phyloP scores from a whole-genome alignment of 1,140 invertebrate genomes.

The Euura saliciscinereae region DNA sequence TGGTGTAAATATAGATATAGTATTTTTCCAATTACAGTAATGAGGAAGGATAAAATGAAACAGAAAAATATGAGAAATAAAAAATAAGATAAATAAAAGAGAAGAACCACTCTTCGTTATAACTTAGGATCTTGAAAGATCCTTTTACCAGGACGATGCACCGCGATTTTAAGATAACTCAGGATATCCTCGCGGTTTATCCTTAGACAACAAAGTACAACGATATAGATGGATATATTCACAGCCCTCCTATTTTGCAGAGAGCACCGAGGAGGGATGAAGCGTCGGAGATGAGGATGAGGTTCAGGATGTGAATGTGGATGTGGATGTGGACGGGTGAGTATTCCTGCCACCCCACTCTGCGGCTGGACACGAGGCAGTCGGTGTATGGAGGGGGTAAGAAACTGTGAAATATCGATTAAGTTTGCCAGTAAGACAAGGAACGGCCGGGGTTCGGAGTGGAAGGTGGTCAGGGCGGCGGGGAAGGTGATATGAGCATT shows the following conservation, averaged over 20 bases:
- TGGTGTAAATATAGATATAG: no score
- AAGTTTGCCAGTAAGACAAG: constrained; percentile 63
- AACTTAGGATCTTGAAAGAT: not conserved
- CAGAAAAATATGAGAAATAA: no score
- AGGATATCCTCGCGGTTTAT: not conserved
- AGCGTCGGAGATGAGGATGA: not conserved
- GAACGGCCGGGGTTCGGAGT: constrained; percentile 48
- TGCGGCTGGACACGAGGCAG: constrained; percentile 55
- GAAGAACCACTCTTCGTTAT: no score
- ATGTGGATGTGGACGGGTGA: constrained; percentile 3
- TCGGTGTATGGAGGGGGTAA: constrained; percentile 51
- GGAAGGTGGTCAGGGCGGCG: constrained; percentile 43
- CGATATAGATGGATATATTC: not conserved
- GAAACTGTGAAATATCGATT: constrained; percentile 64
- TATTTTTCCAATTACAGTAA: constrained; percentile 54
- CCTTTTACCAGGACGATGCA: not conserved
- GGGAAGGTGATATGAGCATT: constrained; percentile 62
- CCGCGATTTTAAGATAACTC: not conserved
- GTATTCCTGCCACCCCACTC: constrained; percentile 31
- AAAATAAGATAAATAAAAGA: no score
- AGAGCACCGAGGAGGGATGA: constrained; percentile 2
- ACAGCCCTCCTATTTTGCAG: not conserved
- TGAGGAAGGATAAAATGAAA: constrained; percentile 27
- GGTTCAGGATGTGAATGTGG: not conserved
- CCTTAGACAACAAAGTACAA: not conserved